Base-by-base conservation (phyloP, 2,797 vertebrate species). In the Acanthurus leucopareius region DNA sequence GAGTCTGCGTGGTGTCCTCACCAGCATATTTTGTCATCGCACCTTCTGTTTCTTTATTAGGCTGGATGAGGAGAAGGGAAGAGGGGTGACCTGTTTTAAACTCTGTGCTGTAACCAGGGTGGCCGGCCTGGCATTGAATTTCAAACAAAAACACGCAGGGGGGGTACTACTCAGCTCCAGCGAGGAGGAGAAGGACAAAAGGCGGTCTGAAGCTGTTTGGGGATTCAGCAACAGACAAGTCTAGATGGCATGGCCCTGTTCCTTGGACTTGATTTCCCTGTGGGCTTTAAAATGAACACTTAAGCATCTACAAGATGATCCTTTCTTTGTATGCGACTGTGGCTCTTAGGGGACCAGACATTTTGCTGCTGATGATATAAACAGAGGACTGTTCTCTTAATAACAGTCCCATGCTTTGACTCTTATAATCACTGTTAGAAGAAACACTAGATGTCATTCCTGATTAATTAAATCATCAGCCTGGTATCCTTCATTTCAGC, bases 41-140 rank as follows among this genome's bases (percentile, higher is more conserved):
- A 83, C 89, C 89, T 90, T 89, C 86, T 91, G 88, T 86, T 90
- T 88, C 88, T 91, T 87, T 89, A 87, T 88, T 80, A 75, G 77
- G 77, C 76, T 2, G 13, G 49, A 9, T 60, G 62, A 70, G 68
- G 65, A 38, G 57, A 38, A 53, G 68, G 48, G 59, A 57, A 25
- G 59, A 53, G 71, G 73, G 80, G 57, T 79, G 86, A 89, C 86
- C 92, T 77, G 82, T 83, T 92, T 91, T 88, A 88, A 91, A 91
- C 89, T 60, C 83, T 44, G 70, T 58, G 75, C 87, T 77, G 84
- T 89, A 79, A 86, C 89, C 88, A 84, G 75, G 86, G 86, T 61
- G 81, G 86, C 76, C 56, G 22, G 87, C 70, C 76, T 73, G 77
- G 91, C 73, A 69, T 89, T 91, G 91, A 89, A 90, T 93, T 92